Evolutionary conservation across 64 coral and sea anemone species (phyloP), one percentile per base, ranked within the genome.

Genomic region (Pocillopora damicornis): DNA sequence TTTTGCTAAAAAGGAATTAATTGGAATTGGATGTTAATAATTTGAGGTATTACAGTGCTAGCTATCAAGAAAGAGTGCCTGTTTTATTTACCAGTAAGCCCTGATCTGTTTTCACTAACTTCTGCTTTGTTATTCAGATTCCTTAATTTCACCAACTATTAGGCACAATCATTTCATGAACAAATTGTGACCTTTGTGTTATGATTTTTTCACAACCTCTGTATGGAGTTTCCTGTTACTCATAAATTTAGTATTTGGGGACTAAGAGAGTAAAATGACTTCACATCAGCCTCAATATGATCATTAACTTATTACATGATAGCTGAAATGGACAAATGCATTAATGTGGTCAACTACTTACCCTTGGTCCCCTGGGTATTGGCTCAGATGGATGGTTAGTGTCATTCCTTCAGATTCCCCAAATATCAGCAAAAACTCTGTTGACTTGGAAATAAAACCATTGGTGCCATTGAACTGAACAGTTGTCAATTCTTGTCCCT

Each of bases 371-470:
- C 59, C 23, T 17, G 25, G 23, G 2, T 80, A 6, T 60, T 80
- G 78, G 59, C 58, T 80, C 25, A 80, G 23, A 80, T 80, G 78
- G 23, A 80, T 15, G 25, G 59, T 80, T 9, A 80, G 22, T 34
- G 78, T 80, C 34, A 80, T 13, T 63, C 59, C 78, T 36, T 80
- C 59, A 63, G n/a, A 79, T n/a, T 79, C 57, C 58, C 14, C 22
- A 22, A 79, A 79, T 22, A 59, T 56, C 9, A 9, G 1, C 57
- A 22, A 59, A 57, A 45, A 13, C 13, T 80, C 78, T 12, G 26
- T 14, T n/a, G 30, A 62, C 78, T 63, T 80, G 14, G 78, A 80
- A 63, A 80, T 80, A 80, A 80, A 80, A 15, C 78, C 78, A 80
- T 60, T 63, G 15, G 78, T 62, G 25, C 78, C 78, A 80, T 80